Conservation (phyloP, 2,888 invertebrate species). For the Lasioglossum lativentre region DNA sequence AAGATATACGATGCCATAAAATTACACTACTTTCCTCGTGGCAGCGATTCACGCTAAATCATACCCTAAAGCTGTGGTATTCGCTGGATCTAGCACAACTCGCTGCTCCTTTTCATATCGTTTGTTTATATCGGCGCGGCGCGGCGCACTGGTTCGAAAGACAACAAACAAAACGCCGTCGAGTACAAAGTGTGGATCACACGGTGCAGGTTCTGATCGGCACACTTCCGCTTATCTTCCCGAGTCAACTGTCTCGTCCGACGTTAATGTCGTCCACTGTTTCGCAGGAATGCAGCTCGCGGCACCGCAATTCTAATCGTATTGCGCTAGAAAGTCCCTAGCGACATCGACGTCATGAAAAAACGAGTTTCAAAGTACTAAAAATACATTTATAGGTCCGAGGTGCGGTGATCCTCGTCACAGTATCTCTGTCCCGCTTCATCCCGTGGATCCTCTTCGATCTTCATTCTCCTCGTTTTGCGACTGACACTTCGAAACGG, state of each 20-base stretch:
- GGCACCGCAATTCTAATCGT: background rate
- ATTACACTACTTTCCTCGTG: background rate
- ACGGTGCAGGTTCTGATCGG: background rate
- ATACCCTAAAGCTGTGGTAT: background rate
- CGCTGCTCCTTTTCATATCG: slow-evolving; percentile 1
- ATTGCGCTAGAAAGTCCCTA: background rate
- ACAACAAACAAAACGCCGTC: background rate
- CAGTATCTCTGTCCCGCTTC: background rate
- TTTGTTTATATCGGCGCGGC: background rate
- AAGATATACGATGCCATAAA: background rate
- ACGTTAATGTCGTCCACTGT: background rate
- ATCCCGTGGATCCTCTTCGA: background rate
- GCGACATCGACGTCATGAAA: background rate
- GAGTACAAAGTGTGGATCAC: background rate
- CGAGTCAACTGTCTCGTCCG: background rate
- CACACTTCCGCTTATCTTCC: slow-evolving; percentile 25
- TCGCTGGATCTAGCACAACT: slow-evolving; percentile 10
- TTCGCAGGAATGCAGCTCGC: background rate
- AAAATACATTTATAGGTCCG: background rate
- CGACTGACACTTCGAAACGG: background rate
- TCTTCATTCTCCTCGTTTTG: background rate
- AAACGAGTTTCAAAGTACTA: background rate
- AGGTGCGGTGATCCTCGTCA: background rate
- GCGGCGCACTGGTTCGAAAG: background rate
- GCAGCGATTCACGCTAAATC: background rate